Evolutionary conservation across 1,140 invertebrate genomes (phyloP).

Genomic region (Procambarus clarkii): DNA sequence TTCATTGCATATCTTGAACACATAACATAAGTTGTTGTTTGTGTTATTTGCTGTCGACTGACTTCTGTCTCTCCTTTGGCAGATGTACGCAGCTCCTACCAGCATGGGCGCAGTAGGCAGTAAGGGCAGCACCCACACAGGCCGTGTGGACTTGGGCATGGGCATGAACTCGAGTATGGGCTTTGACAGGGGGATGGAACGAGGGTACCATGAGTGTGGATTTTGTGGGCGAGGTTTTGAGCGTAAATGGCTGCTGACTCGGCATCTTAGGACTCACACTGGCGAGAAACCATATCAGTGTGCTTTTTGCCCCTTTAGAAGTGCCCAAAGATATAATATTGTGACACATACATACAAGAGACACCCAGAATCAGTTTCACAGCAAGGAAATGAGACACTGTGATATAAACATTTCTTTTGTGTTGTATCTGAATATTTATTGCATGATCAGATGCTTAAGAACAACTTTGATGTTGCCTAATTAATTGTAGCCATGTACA

Average conservation of each 20-base stretch:
- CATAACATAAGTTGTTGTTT: not conserved
- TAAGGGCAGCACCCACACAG: not conserved
- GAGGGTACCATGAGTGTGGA: constrained; percentile 25
- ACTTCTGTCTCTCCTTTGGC: constrained; percentile 29
- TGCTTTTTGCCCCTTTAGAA: constrained; percentile 43
- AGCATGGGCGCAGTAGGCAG: constrained; percentile 26
- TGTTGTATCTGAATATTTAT: not conserved
- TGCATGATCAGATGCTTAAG: too few relatives aligned
- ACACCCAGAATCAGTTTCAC: not conserved
- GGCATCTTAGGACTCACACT: constrained; percentile 39
- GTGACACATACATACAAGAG: constrained; percentile 24
- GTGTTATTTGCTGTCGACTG: not conserved
- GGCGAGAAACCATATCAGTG: constrained; percentile 53
- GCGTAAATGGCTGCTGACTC: constrained; percentile 35
- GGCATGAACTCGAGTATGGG: not conserved
- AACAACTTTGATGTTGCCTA: too few relatives aligned
- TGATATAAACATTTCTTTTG: not conserved
- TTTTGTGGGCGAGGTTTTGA: constrained; percentile 22
- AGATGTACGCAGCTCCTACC: constrained; percentile 2
- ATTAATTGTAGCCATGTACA: too few relatives aligned
- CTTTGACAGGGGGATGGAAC: not conserved
- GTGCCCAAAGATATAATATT: constrained; percentile 30
- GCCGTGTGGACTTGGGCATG: not conserved
- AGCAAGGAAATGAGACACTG: not conserved
- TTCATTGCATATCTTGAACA: not conserved